Evolutionary conservation across 2,113 vertebrate species (phyloP).

Genomic region (Chaetops frenatus): DNA sequence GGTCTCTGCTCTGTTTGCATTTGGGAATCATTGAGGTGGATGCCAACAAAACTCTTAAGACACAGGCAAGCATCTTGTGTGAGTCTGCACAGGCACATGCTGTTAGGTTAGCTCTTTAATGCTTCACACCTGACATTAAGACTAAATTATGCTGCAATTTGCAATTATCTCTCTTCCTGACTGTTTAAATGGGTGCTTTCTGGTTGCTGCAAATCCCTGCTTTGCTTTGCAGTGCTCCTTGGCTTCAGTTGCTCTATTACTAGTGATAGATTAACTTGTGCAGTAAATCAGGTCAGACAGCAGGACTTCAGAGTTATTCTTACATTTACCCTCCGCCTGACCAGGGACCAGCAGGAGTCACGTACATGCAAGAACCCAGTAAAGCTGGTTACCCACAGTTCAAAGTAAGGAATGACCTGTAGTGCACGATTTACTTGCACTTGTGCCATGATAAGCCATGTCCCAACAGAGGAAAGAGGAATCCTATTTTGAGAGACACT

Average conservation of each 20-base stretch:
- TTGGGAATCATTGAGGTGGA: not conserved
- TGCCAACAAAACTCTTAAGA: not conserved
- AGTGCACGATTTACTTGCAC: not conserved
- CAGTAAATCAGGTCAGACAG: constrained; percentile 27
- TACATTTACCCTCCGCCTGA: not conserved
- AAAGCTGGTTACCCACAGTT: not conserved
- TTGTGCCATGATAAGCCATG: not conserved
- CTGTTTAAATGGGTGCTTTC: not conserved
- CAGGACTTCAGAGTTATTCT: not conserved
- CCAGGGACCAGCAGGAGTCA: not conserved
- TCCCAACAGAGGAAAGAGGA: not conserved
- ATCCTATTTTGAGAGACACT: not conserved
- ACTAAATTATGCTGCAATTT: constrained; percentile 32
- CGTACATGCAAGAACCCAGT: not conserved
- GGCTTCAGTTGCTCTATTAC: constrained; percentile 15
- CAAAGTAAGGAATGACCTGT: not conserved
- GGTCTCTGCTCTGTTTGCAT: not conserved
- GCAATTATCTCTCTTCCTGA: not conserved
- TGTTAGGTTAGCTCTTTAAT: not conserved
- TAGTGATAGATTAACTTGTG: not conserved
- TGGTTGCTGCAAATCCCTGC: constrained; percentile 6
- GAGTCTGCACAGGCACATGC: not conserved
- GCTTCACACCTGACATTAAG: constrained; percentile 6
- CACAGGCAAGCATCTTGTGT: not conserved
- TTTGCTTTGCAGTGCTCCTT: not conserved